Evolutionary conservation across 2,888 invertebrate genomes (phyloP).

Genomic region (Deilephila porcellus): DNA sequence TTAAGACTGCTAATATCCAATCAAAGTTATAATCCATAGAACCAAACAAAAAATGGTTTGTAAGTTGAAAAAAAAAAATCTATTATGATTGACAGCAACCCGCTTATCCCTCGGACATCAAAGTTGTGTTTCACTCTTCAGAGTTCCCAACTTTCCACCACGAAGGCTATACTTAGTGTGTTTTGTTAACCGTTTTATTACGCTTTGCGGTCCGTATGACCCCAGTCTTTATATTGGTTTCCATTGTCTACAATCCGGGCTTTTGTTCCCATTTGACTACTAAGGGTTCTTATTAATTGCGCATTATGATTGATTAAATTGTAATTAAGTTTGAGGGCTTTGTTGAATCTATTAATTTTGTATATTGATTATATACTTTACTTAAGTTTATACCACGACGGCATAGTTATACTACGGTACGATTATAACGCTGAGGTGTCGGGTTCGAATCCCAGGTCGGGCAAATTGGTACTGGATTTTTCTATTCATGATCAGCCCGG

Average conservation of each 20-base stretch:
- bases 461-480: too few species aligned
- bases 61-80: too few species aligned
- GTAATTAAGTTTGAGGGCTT: background rate
- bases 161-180: conserved; percentile 57
- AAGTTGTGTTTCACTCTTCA: conserved; percentile 56
- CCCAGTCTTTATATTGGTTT: background rate
- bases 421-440: too few species aligned
- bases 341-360: background rate
- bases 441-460: too few species aligned
- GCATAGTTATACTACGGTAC: too few species aligned
- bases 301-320: conserved; percentile 4
- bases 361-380: too few species aligned
- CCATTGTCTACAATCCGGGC: background rate
- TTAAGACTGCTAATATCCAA: too few species aligned
- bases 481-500: too few species aligned
- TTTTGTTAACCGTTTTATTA: conserved; percentile 56
- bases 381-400: too few species aligned
- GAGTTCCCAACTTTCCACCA: conserved; percentile 58
- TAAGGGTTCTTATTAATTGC: background rate
- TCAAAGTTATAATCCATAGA: too few species aligned
- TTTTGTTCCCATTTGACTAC: background rate
- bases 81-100: too few species aligned
- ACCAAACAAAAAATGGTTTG: too few species aligned
- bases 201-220: conserved; percentile 27
- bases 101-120: conserved; percentile 26